Percentiles rank a stretch among this genome's conserved stretches.
Conservation (phyloP, 2,113 vertebrate genomes). For the Nibea albiflora region DNA sequence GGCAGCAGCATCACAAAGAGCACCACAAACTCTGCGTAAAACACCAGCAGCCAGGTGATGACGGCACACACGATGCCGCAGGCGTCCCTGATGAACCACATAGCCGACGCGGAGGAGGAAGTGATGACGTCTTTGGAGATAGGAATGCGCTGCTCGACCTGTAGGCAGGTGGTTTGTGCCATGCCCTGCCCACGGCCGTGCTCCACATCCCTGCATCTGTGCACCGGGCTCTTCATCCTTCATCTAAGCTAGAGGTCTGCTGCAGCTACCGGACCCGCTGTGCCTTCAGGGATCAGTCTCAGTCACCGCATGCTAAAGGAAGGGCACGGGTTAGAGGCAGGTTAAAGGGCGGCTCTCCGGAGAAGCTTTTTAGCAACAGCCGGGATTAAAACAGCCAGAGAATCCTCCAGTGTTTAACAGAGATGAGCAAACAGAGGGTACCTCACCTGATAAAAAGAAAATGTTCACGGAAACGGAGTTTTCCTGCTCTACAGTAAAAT, state of each 20-base stretch:
- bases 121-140: slow-evolving; percentile 87
- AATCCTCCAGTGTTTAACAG: not conserved
- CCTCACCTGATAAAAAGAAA: not conserved
- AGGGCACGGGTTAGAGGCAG: not conserved
- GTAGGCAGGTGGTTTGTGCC: slow-evolving; percentile 83
- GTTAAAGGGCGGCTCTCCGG: not conserved
- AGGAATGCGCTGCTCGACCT: slow-evolving; percentile 90
- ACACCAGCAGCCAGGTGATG: slow-evolving; percentile 96
- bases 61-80: slow-evolving; percentile 95
- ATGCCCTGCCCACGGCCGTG: slow-evolving; percentile 89
- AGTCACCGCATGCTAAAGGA: slow-evolving; percentile 65
- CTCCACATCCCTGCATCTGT: slow-evolving; percentile 89
- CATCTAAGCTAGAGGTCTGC: slow-evolving; percentile 68
- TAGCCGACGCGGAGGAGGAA: slow-evolving; percentile 85
- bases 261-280: slow-evolving; percentile 22
- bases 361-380: not conserved
- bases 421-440: not conserved
- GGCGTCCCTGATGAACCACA: slow-evolving; percentile 98
- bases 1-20: slow-evolving; percentile 96
- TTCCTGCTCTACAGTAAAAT: not conserved
- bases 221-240: slow-evolving; percentile 92
- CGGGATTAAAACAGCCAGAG: not conserved
- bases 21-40: slow-evolving; percentile 98
- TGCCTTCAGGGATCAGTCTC: slow-evolving; percentile 38
- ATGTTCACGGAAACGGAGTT: not conserved